Conservation (phyloP, 2,888 invertebrate genomes). For the Octonoba sinensis region DNA sequence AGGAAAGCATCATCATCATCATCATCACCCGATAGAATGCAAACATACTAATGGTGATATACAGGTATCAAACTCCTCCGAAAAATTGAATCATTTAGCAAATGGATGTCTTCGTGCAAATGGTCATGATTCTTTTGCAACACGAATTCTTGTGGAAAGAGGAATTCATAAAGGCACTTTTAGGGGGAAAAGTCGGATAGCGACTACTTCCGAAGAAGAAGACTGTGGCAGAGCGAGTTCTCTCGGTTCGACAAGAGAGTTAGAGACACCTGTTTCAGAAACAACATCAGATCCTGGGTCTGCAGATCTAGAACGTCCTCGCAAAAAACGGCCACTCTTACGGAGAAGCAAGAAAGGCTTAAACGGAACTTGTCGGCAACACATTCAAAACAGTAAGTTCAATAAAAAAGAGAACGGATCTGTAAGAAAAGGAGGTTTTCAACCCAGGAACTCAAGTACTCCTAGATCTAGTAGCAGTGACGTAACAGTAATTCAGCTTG, state of each 20-base stretch:
- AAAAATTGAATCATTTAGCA: conserved; percentile 16
- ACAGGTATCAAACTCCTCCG: conserved; percentile 11
- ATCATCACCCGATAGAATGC: conserved; percentile 52
- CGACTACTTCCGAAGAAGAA: conserved; percentile 56
- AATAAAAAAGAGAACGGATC: conserved; percentile 41
- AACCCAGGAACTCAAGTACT: conserved; percentile 34
- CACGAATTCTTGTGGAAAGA: conserved; percentile 36
- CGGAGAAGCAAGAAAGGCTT: conserved; percentile 55
- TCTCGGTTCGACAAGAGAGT: conserved; percentile 50
- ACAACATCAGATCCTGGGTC: conserved; percentile 57
- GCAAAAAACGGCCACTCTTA: conserved; percentile 48
- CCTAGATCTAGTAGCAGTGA: conserved; percentile 53
- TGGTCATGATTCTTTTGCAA: conserved; percentile 21
- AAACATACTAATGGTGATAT: conserved; percentile 40
- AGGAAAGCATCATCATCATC: conserved; percentile 49
- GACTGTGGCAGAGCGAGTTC: conserved; percentile 56
- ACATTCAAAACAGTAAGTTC: conserved; percentile 58
- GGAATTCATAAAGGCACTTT: conserved; percentile 5
- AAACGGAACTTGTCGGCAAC: conserved; percentile 59
- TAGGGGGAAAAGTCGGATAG: conserved; percentile 23
- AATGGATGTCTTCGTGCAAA: conserved; percentile 29
- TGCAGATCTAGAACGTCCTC: conserved; percentile 47
- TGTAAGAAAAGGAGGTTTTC: conserved; percentile 23
- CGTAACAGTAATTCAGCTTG: conserved; percentile 55
- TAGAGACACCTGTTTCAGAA: conserved; percentile 43